A percentile compares a stretch with the other conserved stretches of the same genome.
These are phyloP conservation scores for Otis tarda DNA, from an alignment of 2,113 vertebrate genomes.

Conservation along the genomic window DNA sequence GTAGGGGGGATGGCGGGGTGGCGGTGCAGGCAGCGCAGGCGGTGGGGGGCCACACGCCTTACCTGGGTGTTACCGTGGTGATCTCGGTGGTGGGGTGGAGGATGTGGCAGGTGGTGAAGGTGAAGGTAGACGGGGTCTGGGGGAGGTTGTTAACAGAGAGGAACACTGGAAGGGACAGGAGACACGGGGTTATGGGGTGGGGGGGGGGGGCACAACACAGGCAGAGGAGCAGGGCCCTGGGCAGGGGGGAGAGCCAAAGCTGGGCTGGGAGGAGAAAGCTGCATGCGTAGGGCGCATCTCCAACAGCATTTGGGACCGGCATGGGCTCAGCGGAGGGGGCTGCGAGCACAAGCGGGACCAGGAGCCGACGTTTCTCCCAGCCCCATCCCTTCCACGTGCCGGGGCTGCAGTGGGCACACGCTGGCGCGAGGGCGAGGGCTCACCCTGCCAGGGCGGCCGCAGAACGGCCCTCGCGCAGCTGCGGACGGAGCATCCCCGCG, in stretches of 20 bases:
- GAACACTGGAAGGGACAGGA: constrained; percentile 78
- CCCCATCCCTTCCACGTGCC: fast-evolving
- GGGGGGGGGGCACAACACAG: too few species aligned
- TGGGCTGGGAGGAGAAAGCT: not conserved
- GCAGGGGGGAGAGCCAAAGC: too few species aligned
- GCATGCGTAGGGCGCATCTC: fast-evolving
- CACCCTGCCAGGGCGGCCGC: fast-evolving
- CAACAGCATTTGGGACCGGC: not conserved
- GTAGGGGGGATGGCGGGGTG: not conserved
- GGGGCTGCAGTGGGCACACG: fast-evolving
- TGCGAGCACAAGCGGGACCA: not conserved
- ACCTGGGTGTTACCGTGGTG: constrained; percentile 79
- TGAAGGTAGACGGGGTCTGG: constrained; percentile 81
- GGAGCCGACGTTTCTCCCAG: not conserved
- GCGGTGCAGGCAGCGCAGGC: not conserved
- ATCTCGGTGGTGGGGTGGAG: constrained; percentile 76
- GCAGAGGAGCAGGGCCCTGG: too few species aligned
- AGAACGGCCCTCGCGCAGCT: fast-evolving
- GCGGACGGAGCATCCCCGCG: fast-evolving
- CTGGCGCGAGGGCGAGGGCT: fast-evolving
- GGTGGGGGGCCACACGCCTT: constrained; percentile 47
- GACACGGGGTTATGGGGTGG: constrained; percentile 27
- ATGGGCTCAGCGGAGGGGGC: not conserved
- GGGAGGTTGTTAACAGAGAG: constrained; percentile 79
- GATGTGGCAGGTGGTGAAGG: constrained; percentile 84